Conservation (phyloP, 1,140 invertebrate species). For the Phortica variegata region DNA sequence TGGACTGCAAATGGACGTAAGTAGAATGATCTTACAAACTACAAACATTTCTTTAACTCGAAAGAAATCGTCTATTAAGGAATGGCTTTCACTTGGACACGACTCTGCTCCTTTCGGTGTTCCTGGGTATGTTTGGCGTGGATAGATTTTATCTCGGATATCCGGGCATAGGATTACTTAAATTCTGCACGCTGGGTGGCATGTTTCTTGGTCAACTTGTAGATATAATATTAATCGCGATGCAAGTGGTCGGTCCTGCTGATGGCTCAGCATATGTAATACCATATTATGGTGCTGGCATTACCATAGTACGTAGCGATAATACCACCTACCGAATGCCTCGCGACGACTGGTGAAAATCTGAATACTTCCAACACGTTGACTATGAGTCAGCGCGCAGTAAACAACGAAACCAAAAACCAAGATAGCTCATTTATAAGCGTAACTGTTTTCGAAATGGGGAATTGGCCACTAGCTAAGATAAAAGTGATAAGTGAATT, state of each 20-base stretch:
- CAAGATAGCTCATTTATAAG: too few relatives aligned
- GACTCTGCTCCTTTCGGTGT: constrained; percentile 88
- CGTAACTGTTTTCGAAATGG: too few relatives aligned
- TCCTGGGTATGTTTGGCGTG: constrained; percentile 95
- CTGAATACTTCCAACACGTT: too few relatives aligned
- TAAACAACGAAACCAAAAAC: constrained; percentile 41
- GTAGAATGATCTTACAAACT: constrained; percentile 51
- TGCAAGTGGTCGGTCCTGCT: constrained; percentile 85
- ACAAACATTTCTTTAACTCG: neutral
- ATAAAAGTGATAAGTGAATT: too few relatives aligned
- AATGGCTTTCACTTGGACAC: constrained; percentile 94
- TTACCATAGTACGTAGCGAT: constrained; percentile 78
- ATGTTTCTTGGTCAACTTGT: constrained; percentile 94
- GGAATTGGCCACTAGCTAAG: too few relatives aligned
- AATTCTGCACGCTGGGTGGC: constrained; percentile 93
- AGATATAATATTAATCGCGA: constrained; percentile 94
- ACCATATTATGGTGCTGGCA: constrained; percentile 85
- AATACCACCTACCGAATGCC: constrained; percentile 83
- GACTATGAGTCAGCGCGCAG: too few relatives aligned
- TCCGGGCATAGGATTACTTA: constrained; percentile 89
- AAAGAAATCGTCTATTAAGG: constrained; percentile 64
- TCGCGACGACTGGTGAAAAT: constrained; percentile 79
- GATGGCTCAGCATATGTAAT: constrained; percentile 90
- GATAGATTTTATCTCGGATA: constrained; percentile 97
- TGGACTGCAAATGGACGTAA: constrained; percentile 93